Base-by-base conservation (phyloP, 2,113 vertebrate species). In the Nycticryphes semicollaris region DNA sequence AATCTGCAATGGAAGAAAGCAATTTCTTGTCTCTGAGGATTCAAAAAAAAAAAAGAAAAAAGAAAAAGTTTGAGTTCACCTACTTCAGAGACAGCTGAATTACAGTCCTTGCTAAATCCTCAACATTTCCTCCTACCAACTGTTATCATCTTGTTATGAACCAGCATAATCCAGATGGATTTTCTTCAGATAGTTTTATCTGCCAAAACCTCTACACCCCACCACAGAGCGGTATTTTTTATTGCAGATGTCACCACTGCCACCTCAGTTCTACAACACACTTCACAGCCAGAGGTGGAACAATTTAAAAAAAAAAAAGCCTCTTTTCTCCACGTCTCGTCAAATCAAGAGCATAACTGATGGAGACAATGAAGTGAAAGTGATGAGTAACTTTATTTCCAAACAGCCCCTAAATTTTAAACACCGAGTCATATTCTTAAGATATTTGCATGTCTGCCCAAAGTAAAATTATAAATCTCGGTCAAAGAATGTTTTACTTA, bases 111-210 rank as follows among this genome's bases (percentile, higher is more conserved):
- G 16, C 37, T 83, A 93, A 94, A 92, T 69, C 75, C 47, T 85
- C 67, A 83, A 5, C n/a, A 45, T 86, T 77, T 94, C 56, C 41
- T 66, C 30, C 63, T 80, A 79, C 70, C 2, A 80, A 51, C 47
- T 67, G 13, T 82, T 93, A 85, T 27, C 81, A 84, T 41, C 13
- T 68, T 50, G 31, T 93, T 83, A 90, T 88, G 53, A 90, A 76
- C 1, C 0, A 90, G 8, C 43, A 35, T 67, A 96, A 94, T 72
- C 50, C 85, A 93, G 75, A 91, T 54, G 45, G 43, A 90, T 90
- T 88, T 95, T 88, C 54, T 84, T 88, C 63, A 88, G 28, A 67
- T 53, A n/a, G 25, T 68, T 83, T 88, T 86, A 88, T 62, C 78
- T 84, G 81, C n/a, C 84, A 91, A 77, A 77, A 82, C 12, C 51